Percentiles rank a stretch among this genome's conserved stretches.
These are phyloP conservation scores for Carpatolechia fugitivella DNA, from an alignment of 2,888 invertebrate genomes.

Conservation along the genomic window DNA sequence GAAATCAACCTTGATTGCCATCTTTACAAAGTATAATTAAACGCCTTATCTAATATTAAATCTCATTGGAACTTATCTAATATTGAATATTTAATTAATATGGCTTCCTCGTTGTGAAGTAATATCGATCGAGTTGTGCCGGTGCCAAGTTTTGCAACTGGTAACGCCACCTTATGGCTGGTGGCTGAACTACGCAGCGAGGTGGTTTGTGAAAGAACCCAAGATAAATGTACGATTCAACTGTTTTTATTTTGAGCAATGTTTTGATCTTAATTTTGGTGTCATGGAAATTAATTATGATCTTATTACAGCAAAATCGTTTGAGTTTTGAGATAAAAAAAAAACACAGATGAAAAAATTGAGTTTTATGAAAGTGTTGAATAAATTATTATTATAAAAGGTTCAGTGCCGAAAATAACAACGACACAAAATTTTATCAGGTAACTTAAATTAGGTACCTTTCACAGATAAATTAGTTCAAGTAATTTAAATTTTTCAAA, in stretches of 20 bases:
- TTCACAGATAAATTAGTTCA: too few relatives aligned
- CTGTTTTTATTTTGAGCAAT: not conserved
- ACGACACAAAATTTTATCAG: too few relatives aligned
- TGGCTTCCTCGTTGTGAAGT: not conserved
- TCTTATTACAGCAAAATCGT: too few relatives aligned
- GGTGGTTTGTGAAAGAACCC: not conserved
- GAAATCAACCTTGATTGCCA: not conserved
- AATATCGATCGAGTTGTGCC: not conserved
- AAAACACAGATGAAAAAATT: too few relatives aligned
- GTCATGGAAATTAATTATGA: too few relatives aligned
- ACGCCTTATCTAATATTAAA: not conserved
- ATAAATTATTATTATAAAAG: too few relatives aligned
- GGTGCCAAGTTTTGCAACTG: conserved; percentile 4
- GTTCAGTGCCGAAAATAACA: too few relatives aligned
- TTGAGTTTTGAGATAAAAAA: too few relatives aligned
- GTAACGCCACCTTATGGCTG: conserved; percentile 32
- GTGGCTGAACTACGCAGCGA: conserved; percentile 19
- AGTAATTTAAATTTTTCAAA: too few relatives aligned
- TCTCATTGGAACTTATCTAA: not conserved
- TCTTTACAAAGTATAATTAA: not conserved
- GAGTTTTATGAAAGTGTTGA: too few relatives aligned
- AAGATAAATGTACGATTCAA: not conserved
- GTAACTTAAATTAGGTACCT: too few relatives aligned
- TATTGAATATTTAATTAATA: not conserved
- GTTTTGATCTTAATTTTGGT: too few relatives aligned